These are phyloP conservation scores for Valencia hispanica DNA, from an alignment of 2,797 vertebrate species.

Conservation along the genomic window DNA sequence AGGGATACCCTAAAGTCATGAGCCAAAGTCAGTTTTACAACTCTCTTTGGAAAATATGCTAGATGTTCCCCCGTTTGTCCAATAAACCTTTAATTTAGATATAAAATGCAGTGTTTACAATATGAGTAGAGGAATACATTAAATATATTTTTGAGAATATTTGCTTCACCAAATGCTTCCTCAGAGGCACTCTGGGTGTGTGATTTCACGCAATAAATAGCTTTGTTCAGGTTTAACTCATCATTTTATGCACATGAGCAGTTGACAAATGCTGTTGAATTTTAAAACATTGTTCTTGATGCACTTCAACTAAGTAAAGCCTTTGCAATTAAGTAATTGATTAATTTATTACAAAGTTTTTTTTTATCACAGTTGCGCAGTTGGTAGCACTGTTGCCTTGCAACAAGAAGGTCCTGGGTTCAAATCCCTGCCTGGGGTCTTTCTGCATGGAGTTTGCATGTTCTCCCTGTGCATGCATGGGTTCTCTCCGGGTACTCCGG, in stretches of 20 bases:
- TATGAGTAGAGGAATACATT: slow-evolving; percentile 17
- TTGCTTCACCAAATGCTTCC: slow-evolving; percentile 13
- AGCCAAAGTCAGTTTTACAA: slow-evolving; percentile 37
- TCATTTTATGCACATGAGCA: not conserved
- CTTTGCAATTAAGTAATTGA: too few species aligned
- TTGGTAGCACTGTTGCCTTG: too few species aligned
- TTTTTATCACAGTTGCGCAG: too few species aligned
- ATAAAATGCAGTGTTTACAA: slow-evolving; percentile 45
- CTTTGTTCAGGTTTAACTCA: not conserved
- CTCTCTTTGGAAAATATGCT: slow-evolving; percentile 42
- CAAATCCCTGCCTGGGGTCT: too few species aligned
- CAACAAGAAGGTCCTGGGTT: too few species aligned
- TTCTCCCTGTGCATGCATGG: too few species aligned
- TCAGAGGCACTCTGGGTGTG: slow-evolving; percentile 11
- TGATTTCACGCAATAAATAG: not conserved
- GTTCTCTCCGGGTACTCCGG: too few species aligned
- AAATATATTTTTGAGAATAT: slow-evolving; percentile 37
- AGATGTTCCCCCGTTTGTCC: slow-evolving; percentile 28
- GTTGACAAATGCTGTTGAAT: not conserved
- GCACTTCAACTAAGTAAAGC: too few species aligned
- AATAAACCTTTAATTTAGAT: slow-evolving; percentile 40
- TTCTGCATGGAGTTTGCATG: too few species aligned
- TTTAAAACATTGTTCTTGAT: not conserved
- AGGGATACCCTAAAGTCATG: slow-evolving; percentile 64
- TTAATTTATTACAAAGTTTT: too few species aligned